Conservation (phyloP, 2,797 vertebrate species). For the Tokudaia tokunoshimensis region DNA sequence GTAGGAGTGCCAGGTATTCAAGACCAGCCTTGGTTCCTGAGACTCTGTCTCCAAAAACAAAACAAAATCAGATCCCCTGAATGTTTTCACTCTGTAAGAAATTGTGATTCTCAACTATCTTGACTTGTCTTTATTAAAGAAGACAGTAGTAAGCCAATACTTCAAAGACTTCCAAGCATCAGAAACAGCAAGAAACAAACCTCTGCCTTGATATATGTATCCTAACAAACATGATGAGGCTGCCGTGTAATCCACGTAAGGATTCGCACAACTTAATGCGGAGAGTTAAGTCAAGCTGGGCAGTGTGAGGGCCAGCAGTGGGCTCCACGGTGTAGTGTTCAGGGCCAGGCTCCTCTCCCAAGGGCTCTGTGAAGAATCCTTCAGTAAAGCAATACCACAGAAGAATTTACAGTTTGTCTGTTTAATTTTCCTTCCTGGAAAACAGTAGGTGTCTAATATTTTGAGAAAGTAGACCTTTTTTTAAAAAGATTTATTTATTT, state of each 20-base stretch:
- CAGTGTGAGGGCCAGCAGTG: background rate
- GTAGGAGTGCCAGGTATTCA: background rate
- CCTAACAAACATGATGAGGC: background rate
- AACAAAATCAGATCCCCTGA: slow-evolving; percentile 24
- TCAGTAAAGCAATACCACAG: background rate
- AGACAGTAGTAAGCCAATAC: slow-evolving; percentile 49
- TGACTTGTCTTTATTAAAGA: background rate
- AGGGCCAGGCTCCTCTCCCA: background rate
- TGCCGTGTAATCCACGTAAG: slow-evolving; percentile 61
- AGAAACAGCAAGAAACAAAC: slow-evolving; percentile 58
- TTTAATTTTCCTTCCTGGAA: slow-evolving; percentile 52
- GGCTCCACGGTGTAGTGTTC: background rate
- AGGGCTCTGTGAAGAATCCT: slow-evolving; percentile 15
- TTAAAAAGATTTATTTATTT: background rate
- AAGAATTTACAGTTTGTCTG: background rate
- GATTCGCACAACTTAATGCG: slow-evolving; percentile 53
- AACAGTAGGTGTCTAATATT: slow-evolving; percentile 29
- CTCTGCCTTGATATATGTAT: slow-evolving; percentile 64
- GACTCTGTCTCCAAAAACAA: background rate
- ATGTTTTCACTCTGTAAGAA: slow-evolving; percentile 46
- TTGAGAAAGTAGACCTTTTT: slow-evolving; percentile 26
- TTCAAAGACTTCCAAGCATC: slow-evolving; percentile 71
- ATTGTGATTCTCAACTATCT: slow-evolving; percentile 1
- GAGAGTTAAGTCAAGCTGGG: slow-evolving; percentile 51
- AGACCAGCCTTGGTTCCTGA: background rate